These are phyloP conservation scores for Hipposideros armiger DNA, from an alignment of 2,113 vertebrate species.

Conservation along the genomic window DNA sequence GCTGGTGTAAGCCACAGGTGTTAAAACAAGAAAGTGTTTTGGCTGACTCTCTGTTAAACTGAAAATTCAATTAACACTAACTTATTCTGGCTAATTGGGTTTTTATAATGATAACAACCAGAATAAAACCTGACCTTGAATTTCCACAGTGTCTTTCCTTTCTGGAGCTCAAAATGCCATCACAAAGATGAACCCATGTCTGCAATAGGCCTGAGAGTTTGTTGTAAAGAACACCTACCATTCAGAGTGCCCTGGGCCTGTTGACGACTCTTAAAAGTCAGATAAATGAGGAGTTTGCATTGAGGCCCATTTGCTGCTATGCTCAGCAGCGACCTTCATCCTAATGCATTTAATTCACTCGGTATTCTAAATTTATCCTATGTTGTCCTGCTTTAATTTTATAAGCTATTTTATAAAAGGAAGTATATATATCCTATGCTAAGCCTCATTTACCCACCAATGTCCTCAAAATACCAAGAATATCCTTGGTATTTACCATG, in stretches of 20 bases:
- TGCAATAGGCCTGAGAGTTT: neutral
- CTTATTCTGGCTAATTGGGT: neutral
- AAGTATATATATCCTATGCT: neutral
- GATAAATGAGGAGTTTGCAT: neutral
- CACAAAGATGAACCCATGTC: neutral
- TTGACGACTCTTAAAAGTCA: neutral
- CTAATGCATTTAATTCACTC: neutral
- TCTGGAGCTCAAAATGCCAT: neutral
- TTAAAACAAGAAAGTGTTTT: constrained; percentile 3
- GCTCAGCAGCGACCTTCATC: neutral
- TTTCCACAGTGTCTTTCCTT: neutral
- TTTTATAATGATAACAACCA: neutral
- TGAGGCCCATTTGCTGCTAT: neutral
- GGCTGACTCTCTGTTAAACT: neutral
- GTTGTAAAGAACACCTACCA: neutral
- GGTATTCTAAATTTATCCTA: neutral
- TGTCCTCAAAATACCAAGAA: neutral
- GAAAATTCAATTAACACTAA: constrained; percentile 39
- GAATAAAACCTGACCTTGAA: constrained; percentile 36
- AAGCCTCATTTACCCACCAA: neutral
- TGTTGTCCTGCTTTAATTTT: neutral
- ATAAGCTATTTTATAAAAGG: neutral
- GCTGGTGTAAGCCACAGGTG: neutral
- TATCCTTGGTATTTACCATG: neutral
- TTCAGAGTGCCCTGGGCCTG: too few relatives aligned